Conservation (phyloP, 1,140 invertebrate species). For the Zelostemma sp. region DNA sequence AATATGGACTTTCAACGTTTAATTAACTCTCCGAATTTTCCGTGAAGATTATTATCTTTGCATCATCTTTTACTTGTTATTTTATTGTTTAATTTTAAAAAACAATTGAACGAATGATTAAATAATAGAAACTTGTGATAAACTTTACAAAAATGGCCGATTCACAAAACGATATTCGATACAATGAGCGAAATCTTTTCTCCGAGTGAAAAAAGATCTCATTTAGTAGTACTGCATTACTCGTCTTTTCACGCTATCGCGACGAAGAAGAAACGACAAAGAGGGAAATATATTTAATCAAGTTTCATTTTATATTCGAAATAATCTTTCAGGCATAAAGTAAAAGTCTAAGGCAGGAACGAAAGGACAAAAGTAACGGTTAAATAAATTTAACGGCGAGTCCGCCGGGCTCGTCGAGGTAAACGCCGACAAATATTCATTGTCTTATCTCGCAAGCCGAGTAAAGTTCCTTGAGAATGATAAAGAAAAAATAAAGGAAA, state of each 20-base stretch:
- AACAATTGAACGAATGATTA: too few relatives aligned
- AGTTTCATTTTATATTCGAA: constrained; percentile 5
- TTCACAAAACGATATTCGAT: too few relatives aligned
- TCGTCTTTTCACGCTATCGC: neutral
- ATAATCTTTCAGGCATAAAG: constrained; percentile 1
- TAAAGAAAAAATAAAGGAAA: constrained; percentile 30
- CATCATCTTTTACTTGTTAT: neutral
- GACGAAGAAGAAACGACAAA: neutral
- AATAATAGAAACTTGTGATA: too few relatives aligned
- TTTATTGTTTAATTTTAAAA: neutral
- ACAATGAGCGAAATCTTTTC: neutral
- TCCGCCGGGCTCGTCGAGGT: neutral
- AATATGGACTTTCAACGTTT: neutral
- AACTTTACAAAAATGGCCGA: too few relatives aligned
- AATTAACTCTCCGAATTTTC: neutral
- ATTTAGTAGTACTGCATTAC: neutral
- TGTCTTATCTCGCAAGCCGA: constrained; percentile 4
- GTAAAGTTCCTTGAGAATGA: constrained; percentile 3
- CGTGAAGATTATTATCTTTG: constrained; percentile 1
- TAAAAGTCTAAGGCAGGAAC: neutral
- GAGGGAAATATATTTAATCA: constrained; percentile 7
- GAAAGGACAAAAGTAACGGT: constrained; percentile 5
- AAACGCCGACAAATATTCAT: constrained; percentile 9
- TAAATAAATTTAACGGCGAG: constrained; percentile 6
- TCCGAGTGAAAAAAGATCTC: neutral